Evolutionary conservation across 2,113 vertebrate genomes (phyloP).

Genomic region (Phyllostomus discolor): DNA sequence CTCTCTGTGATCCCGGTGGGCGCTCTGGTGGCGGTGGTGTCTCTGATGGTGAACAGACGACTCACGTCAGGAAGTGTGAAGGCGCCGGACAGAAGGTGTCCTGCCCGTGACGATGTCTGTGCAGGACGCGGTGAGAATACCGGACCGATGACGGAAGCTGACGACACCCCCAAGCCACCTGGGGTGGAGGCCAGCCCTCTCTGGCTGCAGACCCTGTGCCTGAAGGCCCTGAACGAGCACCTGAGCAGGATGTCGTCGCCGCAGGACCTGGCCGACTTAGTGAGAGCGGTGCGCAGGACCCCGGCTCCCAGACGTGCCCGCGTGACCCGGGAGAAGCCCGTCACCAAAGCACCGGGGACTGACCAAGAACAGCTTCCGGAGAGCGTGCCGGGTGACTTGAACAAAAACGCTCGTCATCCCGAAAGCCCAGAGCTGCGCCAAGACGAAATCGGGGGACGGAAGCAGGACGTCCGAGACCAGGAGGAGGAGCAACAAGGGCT

Average conservation of each 20-base stretch:
- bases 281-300: background rate
- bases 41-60: accelerated
- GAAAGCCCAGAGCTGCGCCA: no score
- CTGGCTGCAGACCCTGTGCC: accelerated
- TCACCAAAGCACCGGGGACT: background rate
- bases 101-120: accelerated
- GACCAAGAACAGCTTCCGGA: background rate
- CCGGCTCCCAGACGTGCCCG: background rate
- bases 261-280: background rate
- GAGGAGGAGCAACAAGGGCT: no score
- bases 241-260: background rate
- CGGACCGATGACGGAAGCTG: accelerated
- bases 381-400: no score
- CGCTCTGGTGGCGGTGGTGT: background rate
- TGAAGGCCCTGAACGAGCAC: accelerated
- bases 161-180: accelerated
- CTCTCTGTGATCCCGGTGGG: background rate
- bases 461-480: no score
- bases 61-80: background rate
- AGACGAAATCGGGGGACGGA: accelerated
- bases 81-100: accelerated
- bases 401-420: no score
- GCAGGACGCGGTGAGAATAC: accelerated
- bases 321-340: background rate
- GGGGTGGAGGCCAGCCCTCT: accelerated